A percentile compares a stretch with the other conserved stretches of the same genome.
Conservation (phyloP, 2,797 vertebrate species). For the Rhabdophis nuchalis region DNA sequence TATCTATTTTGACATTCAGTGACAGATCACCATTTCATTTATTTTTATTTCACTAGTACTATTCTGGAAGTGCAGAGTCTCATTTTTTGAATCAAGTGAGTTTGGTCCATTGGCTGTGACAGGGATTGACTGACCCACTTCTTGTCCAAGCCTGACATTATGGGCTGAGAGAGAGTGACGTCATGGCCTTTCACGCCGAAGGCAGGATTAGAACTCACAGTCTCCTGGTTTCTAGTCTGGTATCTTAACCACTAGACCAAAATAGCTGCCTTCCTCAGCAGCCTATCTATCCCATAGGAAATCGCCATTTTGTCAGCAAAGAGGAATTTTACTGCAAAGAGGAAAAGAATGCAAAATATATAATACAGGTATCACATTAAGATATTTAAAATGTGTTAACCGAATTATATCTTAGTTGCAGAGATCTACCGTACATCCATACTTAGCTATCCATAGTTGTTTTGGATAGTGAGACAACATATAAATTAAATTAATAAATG, state of each 20-base stretch:
- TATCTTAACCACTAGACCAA: too few species aligned
- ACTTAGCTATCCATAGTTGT: not conserved
- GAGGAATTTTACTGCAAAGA: not conserved
- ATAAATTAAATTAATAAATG: not conserved
- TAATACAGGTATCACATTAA: not conserved
- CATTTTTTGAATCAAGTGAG: not conserved
- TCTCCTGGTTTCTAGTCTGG: too few species aligned
- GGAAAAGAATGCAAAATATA: not conserved
- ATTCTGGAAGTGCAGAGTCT: not conserved
- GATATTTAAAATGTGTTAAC: not conserved
- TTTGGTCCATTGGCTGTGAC: not conserved
- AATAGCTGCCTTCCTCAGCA: too few species aligned
- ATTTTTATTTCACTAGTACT: not conserved
- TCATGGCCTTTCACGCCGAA: too few species aligned
- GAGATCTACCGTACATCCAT: not conserved
- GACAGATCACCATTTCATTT: not conserved
- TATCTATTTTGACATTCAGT: not conserved
- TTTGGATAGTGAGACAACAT: not conserved
- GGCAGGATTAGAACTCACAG: too few species aligned
- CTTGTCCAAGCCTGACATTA: not conserved
- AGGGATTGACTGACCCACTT: not conserved
- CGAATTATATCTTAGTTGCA: not conserved
- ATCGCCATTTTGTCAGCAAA: not conserved
- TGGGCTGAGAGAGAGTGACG: not conserved
- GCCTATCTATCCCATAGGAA: not conserved